Evolutionary conservation across 2,888 invertebrate genomes (phyloP).

Genomic region (Ichneumoninae sp.): DNA sequence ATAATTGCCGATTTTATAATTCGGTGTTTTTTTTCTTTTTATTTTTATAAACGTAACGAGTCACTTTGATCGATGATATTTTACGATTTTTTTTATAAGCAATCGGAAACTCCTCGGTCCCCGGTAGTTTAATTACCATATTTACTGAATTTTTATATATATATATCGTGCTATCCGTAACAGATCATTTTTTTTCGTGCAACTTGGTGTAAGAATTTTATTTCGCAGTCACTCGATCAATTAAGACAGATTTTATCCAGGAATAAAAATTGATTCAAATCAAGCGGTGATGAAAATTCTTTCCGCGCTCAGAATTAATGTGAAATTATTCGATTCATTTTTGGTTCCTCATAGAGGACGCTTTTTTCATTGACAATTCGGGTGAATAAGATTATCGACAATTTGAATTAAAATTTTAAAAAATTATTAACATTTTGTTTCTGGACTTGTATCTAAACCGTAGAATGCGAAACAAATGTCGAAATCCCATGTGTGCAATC

Average conservation of each 20-base stretch:
- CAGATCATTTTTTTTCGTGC: background rate
- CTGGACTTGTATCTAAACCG: constrained; percentile 8
- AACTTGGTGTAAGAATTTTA: constrained; percentile 10
- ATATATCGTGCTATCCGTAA: constrained; percentile 9
- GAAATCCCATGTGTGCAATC: constrained; percentile 43
- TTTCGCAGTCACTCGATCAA: constrained; percentile 13
- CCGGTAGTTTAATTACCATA: constrained; percentile 32
- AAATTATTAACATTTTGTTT: background rate
- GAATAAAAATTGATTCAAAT: constrained; percentile 15
- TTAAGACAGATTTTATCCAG: background rate
- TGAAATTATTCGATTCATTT: background rate
- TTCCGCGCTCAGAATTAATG: background rate
- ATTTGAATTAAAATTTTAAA: background rate
- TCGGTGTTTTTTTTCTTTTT: constrained; percentile 28
- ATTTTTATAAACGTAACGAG: background rate
- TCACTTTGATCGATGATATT: constrained; percentile 13
- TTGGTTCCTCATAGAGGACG: no score
- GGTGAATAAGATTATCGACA: constrained; percentile 14
- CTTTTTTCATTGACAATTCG: background rate
- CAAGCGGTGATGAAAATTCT: background rate
- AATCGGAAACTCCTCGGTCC: constrained; percentile 30
- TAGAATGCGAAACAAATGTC: constrained; percentile 25
- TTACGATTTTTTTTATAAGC: background rate
- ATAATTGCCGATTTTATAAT: constrained; percentile 3
- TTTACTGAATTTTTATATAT: constrained; percentile 33